Percentiles rank a stretch among this genome's conserved stretches.
phyloP scores from a whole-genome alignment of 2,113 vertebrate species.

The Hyperopisus bebe region DNA sequence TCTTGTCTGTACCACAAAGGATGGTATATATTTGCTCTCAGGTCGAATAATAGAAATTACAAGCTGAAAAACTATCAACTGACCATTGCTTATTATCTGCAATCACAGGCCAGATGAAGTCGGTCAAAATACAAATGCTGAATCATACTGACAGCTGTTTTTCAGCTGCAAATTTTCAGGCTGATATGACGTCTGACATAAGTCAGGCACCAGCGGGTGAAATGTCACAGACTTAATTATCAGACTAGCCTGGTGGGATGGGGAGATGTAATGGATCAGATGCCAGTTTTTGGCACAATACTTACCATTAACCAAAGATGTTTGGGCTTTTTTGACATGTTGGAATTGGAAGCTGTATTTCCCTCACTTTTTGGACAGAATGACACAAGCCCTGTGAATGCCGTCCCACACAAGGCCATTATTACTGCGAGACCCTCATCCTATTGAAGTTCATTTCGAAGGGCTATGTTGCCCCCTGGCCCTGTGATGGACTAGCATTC shows the following conservation, averaged over 20 bases:
- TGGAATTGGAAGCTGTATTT: not conserved
- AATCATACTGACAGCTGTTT: slow-evolving; percentile 1
- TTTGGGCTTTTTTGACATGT: not conserved
- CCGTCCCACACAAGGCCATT: not conserved
- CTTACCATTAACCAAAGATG: not conserved
- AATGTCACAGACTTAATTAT: not conserved
- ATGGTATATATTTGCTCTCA: not conserved
- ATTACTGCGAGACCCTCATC: not conserved
- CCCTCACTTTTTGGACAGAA: not conserved
- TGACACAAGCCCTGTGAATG: not conserved
- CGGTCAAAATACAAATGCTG: not conserved
- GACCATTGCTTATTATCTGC: not conserved
- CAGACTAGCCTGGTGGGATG: not conserved
- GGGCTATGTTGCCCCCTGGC: not conserved
- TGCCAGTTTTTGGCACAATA: not conserved
- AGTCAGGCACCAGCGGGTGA: not conserved
- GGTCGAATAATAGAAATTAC: not conserved
- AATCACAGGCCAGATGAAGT: not conserved
- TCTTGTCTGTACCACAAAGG: not conserved
- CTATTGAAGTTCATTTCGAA: not conserved
- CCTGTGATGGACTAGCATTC: not conserved
- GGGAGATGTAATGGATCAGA: not conserved
- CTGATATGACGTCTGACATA: not conserved
- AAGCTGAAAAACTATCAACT: not conserved
- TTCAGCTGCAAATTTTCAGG: not conserved